Evolutionary conservation across 2,113 vertebrate genomes (phyloP).

Genomic region (Malurus cyaneus): DNA sequence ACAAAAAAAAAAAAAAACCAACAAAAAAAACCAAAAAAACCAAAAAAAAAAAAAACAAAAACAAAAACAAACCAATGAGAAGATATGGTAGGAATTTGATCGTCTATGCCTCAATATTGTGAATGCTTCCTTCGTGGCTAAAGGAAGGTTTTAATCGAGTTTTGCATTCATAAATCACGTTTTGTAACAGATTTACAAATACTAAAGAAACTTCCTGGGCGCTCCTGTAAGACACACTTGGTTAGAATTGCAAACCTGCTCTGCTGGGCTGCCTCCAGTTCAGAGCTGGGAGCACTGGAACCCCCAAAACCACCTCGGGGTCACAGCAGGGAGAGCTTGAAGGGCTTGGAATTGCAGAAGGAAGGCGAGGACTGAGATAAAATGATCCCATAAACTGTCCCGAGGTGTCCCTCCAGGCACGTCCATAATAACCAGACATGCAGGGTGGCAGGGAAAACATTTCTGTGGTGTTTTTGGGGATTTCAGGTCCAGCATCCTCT

Average conservation of each 20-base stretch:
- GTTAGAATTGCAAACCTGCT: not conserved
- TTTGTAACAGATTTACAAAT: not conserved
- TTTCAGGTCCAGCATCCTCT: not conserved
- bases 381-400: not conserved
- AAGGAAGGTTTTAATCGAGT: not conserved
- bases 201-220: not conserved
- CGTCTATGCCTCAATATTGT: not conserved
- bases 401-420: accelerated
- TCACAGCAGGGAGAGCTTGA: not conserved
- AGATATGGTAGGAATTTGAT: not conserved
- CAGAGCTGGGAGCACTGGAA: accelerated
- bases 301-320: not conserved
- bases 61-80: not conserved
- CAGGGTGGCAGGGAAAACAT: not conserved
- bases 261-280: not conserved
- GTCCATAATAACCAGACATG: accelerated
- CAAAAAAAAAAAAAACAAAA: no score
- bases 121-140: not conserved
- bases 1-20: no score
- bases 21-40: not conserved
- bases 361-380: not conserved
- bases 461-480: not conserved
- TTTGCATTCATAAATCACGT: not conserved
- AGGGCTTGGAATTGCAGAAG: not conserved
- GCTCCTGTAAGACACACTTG: not conserved